Evolutionary conservation across 2,888 invertebrate genomes (phyloP), one percentile per base, ranked within the genome.

Genomic region (Psococerastis gibbosa): DNA sequence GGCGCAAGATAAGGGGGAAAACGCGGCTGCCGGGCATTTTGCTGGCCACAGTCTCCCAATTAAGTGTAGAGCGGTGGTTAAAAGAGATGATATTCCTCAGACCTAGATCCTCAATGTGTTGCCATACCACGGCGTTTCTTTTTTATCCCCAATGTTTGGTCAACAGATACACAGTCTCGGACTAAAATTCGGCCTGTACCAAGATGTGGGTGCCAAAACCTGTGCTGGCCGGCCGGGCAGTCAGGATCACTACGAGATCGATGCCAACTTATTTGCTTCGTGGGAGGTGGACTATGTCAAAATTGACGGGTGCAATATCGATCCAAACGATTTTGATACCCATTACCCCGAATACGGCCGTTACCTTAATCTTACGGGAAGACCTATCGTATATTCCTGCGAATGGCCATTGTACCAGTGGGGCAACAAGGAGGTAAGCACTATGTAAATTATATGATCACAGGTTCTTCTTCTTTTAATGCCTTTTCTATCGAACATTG

Each of bases 221-320:
- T 87, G 84, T 55, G 78, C 69, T 2, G 79, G 81, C 0, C 84
- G 78, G 57, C 84, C 84, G 0, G 85, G 84, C 2, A 75, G 77
- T 43, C 59, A 73, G 6, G 70, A 70, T 3, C 65, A 76, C 53
- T 66, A 80, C 52, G 64, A 72, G 53, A 52, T 62, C 2, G 85
- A 87, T 55, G 77, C 82, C 0, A 59, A 75, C 46, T 77, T 77
- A 1, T 79, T 84, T 56, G 81, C 78, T 1, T 71, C 73, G 17
- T 87, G 84, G 85, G 74, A 67, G 8, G 75, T 82, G 0, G 87
- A 87, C 58, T 81, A 81, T 55, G 63, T 87, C 35, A 85, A 87
- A 60, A 61, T 85, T 32, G 87, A 87, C 54, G 85, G 83, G 1
- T 87, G 87, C 57, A 70, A 80, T 55, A 68, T 76, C 5, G 67